Evolutionary conservation across 2,888 invertebrate genomes (phyloP).

Genomic region (Lithophane leautieri): DNA sequence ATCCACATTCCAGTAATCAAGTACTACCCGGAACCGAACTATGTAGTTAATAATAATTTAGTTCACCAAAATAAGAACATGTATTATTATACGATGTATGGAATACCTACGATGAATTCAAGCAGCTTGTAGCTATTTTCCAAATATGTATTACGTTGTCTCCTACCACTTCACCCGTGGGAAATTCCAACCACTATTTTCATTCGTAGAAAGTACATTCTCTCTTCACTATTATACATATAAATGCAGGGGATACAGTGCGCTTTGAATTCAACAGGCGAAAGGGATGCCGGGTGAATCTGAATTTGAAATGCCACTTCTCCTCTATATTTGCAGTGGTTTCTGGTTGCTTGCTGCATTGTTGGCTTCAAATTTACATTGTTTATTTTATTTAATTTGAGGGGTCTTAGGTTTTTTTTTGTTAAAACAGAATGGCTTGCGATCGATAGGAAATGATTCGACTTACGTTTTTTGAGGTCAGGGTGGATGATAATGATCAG

Average conservation of each 20-base stretch:
- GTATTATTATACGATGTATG: too few species aligned
- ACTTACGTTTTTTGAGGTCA: not conserved
- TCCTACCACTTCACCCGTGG: slow-evolving; percentile 24
- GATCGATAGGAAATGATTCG: not conserved
- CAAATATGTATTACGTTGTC: slow-evolving; percentile 18
- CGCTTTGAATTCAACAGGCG: slow-evolving; percentile 49
- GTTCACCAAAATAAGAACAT: too few species aligned
- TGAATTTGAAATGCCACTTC: slow-evolving; percentile 45
- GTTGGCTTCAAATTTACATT: slow-evolving; percentile 13
- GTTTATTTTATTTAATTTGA: not conserved
- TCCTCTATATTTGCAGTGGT: slow-evolving; percentile 2
- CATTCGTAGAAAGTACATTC: slow-evolving; percentile 1
- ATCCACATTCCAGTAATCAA: too few species aligned
- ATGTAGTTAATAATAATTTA: too few species aligned
- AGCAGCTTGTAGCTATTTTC: not conserved
- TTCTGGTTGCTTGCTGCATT: not conserved
- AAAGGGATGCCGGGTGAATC: slow-evolving; percentile 18
- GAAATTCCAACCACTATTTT: slow-evolving; percentile 40
- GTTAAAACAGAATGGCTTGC: not conserved
- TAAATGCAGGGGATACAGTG: slow-evolving; percentile 23
- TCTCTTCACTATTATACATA: not conserved
- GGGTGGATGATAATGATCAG: not conserved
- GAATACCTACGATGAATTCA: too few species aligned
- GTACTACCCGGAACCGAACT: too few species aligned
- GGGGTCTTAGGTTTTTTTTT: not conserved